phyloP scores from a whole-genome alignment of 2,113 vertebrate species.

The Hypanus sabinus region DNA sequence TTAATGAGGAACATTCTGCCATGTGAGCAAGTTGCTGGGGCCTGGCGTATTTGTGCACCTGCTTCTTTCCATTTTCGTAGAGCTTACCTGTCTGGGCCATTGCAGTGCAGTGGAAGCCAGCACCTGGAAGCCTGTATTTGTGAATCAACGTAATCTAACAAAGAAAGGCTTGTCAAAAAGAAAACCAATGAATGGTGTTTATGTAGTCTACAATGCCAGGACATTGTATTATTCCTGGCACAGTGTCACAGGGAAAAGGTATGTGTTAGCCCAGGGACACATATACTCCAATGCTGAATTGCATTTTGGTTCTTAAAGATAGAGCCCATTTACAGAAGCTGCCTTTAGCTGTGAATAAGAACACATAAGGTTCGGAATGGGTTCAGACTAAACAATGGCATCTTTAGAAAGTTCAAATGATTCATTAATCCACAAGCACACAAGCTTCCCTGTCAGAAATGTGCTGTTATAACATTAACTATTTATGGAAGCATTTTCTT shows the following conservation, averaged over 20 bases:
- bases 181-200: neutral
- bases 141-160: neutral
- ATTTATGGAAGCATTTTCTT: neutral
- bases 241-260: neutral
- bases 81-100: neutral
- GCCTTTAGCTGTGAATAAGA: neutral
- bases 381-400: neutral
- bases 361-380: neutral
- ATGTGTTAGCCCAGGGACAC: neutral
- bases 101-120: neutral
- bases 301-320: neutral
- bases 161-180: neutral
- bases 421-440: neutral
- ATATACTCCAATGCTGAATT: neutral
- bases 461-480: neutral
- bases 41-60: neutral
- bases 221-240: neutral
- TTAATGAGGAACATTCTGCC: neutral
- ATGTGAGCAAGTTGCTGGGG: neutral
- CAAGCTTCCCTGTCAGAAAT: neutral
- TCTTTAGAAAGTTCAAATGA: neutral
- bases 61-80: neutral
- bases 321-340: neutral
- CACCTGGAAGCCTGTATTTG: neutral
- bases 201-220: neutral